phyloP scores from a whole-genome alignment of 1,140 invertebrate species.

The Psilanteris sp. region DNA sequence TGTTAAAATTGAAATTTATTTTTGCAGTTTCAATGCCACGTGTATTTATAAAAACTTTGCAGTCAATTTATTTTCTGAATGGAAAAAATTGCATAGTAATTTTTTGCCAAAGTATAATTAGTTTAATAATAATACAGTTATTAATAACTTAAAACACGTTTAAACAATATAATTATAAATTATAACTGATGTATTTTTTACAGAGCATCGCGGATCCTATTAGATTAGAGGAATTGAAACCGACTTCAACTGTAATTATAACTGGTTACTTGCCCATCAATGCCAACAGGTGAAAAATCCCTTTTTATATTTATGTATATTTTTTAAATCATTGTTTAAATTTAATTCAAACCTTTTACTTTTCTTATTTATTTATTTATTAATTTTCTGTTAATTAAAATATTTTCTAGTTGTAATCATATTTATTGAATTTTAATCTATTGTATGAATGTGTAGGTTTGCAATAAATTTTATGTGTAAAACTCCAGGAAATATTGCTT shows the following conservation, averaged over 20 bases:
- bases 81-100: no score
- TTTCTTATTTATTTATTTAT: no score
- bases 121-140: no score
- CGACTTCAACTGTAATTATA: slow-evolving; percentile 72
- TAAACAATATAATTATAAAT: no score
- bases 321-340: no score
- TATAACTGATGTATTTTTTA: slow-evolving; percentile 12
- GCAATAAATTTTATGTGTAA: slow-evolving; percentile 83
- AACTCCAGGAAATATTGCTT: slow-evolving; percentile 83
- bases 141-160: no score
- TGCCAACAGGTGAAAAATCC: slow-evolving; percentile 69
- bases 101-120: no score
- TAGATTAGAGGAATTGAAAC: slow-evolving; percentile 66
- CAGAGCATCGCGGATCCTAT: slow-evolving; percentile 65
- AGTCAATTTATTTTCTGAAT: no score
- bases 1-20: no score
- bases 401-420: background rate
- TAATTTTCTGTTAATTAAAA: background rate
- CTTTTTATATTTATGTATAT: slow-evolving; percentile 3
- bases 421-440: background rate
- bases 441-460: slow-evolving; percentile 78
- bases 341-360: no score
- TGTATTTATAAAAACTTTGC: no score
- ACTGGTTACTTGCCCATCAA: slow-evolving; percentile 74
- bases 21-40: no score